Evolutionary conservation across 2,888 invertebrate species (phyloP), one percentile per base, ranked within the genome.

Genomic region (Drosophila melanosoma): DNA sequence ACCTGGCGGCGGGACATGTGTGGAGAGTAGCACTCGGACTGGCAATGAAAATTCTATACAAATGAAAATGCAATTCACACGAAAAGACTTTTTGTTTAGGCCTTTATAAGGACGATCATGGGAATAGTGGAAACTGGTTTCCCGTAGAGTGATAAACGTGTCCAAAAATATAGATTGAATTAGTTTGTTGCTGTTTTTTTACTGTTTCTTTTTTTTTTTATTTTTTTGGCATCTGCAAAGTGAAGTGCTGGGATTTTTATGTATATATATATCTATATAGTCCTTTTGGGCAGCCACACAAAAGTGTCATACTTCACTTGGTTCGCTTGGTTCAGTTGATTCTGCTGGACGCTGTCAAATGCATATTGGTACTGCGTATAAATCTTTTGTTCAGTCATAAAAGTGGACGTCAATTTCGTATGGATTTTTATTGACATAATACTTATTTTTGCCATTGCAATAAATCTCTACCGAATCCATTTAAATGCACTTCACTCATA

Each of bases 1-100:
- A 56, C 58, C 63, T 45, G 69, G 4, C 65, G 54, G 52, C 59
- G 61, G 72, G 67, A 69, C 69, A 81, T 87, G 82, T 83, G 83
- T 74, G 90, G 75, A 64, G 86, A 71, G 81, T 74, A 82, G 77
- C 64, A 57, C 64, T 70, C 67, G 65, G 56, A 52, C 70, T 76
- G 81, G 78, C 88, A 74, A 90, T 85, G 90, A 88, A 89, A 85
- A 82, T 89, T 85, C 85, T 85, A 89, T 85, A 89, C 88, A 89
- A 87, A 85, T 89, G 88, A 85, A 85, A 85, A 85, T 85, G 86
- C 90, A 85, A 88, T 88, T 88, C 83, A 83, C 89, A 86, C 86
- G 86, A 83, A 85, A 69, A 58, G 63, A 75, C 53, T 69, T 66
- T 69, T 70, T 72, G 74, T 64, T 81, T 73, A 67, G 79, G 56